Evolutionary conservation across 64 coral and sea anemone genomes (phyloP).

Genomic region (Anthopleura sola): DNA sequence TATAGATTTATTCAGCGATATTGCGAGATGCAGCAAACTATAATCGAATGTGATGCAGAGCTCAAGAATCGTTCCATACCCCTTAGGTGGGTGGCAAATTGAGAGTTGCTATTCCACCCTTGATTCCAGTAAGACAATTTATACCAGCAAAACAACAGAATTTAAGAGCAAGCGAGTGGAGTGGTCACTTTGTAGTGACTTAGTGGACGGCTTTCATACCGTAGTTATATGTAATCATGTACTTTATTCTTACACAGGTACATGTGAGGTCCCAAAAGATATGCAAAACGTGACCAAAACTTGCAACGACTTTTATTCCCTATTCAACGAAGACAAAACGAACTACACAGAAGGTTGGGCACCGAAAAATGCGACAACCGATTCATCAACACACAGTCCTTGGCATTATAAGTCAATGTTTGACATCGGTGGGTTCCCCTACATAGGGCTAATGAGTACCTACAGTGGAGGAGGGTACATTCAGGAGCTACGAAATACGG

Average conservation of each 20-base stretch:
- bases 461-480: constrained; percentile 64
- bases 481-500: constrained; percentile 19
- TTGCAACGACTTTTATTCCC: constrained; percentile 62
- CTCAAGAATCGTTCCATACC: too few species aligned
- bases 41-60: too few species aligned
- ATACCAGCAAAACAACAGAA: too few species aligned
- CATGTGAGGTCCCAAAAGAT: constrained; percentile 21
- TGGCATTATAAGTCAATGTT: constrained; percentile 44
- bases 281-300: background rate
- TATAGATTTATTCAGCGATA: too few species aligned
- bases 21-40: too few species aligned
- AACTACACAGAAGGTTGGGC: constrained; percentile 44
- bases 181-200: too few species aligned
- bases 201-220: too few species aligned
- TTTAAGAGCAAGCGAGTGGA: too few species aligned
- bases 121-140: too few species aligned
- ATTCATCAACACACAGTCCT: constrained; percentile 13
- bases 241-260: constrained; percentile 10
- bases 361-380: background rate
- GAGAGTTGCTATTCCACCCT: too few species aligned
- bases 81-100: too few species aligned
- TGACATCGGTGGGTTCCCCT: constrained; percentile 33
- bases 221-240: too few species aligned
- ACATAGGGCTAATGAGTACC: constrained; percentile 37
- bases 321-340: constrained; percentile 53